phyloP scores from a whole-genome alignment of 2,797 vertebrate genomes.

The Limnodromus scolopaceus region DNA sequence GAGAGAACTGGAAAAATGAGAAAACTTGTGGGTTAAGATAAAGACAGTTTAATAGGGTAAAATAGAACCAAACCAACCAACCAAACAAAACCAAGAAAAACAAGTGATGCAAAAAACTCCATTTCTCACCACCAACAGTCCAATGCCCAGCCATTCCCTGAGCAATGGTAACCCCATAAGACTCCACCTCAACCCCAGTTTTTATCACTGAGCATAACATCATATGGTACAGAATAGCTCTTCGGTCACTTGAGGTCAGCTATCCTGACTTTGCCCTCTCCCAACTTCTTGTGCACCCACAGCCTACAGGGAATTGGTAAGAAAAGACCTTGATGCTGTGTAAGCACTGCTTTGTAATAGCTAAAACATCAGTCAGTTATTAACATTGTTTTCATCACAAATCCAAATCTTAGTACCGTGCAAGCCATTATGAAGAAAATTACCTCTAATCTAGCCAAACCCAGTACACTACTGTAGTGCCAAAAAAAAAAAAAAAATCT shows the following conservation, averaged over 20 bases:
- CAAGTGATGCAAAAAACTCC: background rate
- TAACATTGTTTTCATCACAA: background rate
- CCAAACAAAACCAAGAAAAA: background rate
- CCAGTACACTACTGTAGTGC: background rate
- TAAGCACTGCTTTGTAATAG: background rate
- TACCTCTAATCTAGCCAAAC: background rate
- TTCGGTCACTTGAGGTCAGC: background rate
- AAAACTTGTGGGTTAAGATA: background rate
- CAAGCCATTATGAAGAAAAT: background rate
- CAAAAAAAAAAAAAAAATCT: background rate
- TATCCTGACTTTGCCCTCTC: background rate
- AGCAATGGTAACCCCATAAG: background rate
- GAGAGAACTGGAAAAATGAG: background rate
- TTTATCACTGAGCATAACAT: background rate
- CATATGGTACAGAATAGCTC: background rate
- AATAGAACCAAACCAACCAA: background rate
- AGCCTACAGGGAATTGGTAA: background rate
- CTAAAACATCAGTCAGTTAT: background rate
- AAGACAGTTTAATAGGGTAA: background rate
- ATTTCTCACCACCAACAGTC: background rate
- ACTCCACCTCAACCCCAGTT: background rate
- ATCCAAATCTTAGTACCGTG: background rate
- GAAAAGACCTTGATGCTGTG: background rate
- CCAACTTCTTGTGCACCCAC: background rate
- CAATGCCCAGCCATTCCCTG: rapidly evolving